A percentile compares a stretch with the other conserved stretches of the same genome.
phyloP scores from a whole-genome alignment of 2,113 vertebrate genomes.

The Porphyrio hochstetteri region DNA sequence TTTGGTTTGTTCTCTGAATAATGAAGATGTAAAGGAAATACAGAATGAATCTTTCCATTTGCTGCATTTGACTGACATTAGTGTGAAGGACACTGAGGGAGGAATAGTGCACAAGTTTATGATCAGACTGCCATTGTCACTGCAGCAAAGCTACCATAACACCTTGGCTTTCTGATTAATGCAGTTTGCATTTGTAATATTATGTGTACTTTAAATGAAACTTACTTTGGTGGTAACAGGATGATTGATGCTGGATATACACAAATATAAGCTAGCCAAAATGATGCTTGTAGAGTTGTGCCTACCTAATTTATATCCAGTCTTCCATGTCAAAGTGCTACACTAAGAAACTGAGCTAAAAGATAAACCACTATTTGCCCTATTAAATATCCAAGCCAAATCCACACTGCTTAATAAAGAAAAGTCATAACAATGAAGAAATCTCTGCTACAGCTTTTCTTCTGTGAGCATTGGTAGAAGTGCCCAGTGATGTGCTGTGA shows the following conservation, averaged over 20 bases:
- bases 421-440: background rate
- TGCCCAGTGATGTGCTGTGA: background rate
- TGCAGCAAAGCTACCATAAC: background rate
- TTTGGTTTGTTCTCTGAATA: background rate
- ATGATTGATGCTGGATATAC: background rate
- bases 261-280: background rate
- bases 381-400: background rate
- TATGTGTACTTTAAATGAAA: background rate
- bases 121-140: background rate
- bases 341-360: background rate
- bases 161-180: background rate
- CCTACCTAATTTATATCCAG: background rate
- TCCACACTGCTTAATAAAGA: background rate
- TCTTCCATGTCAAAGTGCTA: background rate
- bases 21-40: background rate
- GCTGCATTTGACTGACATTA: background rate
- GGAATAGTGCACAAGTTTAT: background rate
- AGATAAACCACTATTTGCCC: background rate
- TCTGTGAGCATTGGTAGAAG: background rate
- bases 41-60: background rate
- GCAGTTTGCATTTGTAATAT: background rate
- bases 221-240: background rate
- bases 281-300: background rate
- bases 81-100: background rate
- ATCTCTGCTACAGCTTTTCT: background rate